Percentiles rank a stretch among this genome's conserved stretches.
phyloP scores from a whole-genome alignment of 1,140 invertebrate genomes.

The Matsumurasca onukii region DNA sequence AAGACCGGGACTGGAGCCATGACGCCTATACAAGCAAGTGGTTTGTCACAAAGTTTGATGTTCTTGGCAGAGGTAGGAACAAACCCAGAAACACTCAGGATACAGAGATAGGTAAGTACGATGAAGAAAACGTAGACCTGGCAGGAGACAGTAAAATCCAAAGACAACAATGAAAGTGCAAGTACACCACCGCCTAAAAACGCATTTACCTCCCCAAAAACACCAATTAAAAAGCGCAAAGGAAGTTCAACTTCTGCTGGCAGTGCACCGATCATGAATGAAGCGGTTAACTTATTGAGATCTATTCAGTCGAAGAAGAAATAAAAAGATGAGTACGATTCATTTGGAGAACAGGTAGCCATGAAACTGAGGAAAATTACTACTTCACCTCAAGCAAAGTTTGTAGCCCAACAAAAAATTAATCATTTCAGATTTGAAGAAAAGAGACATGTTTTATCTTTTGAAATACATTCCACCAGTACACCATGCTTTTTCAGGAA shows the following conservation, averaged over 20 bases:
- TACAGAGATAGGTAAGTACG: conserved; percentile 16
- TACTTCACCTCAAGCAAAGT: conserved; percentile 10
- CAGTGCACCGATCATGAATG: conserved; percentile 25
- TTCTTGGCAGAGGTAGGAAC: conserved; percentile 30
- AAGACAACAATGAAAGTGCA: conserved; percentile 8
- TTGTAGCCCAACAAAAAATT: conserved; percentile 9
- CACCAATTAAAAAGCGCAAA: conserved; percentile 18
- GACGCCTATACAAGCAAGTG: conserved; percentile 37
- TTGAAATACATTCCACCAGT: too few relatives aligned
- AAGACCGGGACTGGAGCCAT: conserved; percentile 32
- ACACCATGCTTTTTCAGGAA: not conserved
- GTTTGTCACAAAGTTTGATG: conserved; percentile 33
- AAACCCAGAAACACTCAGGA: conserved; percentile 22
- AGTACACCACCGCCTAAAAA: conserved; percentile 4
- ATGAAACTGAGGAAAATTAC: conserved; percentile 3
- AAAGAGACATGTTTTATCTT: too few relatives aligned
- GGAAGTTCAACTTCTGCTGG: conserved; percentile 16
- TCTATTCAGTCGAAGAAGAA: conserved; percentile 18
- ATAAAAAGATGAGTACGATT: conserved; percentile 11
- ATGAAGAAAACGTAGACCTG: not conserved
- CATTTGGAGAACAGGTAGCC: conserved; percentile 16
- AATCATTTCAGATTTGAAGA: not conserved
- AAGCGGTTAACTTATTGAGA: conserved; percentile 24
- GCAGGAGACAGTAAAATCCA: not conserved
- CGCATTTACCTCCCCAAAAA: conserved; percentile 18